phyloP scores from a whole-genome alignment of 2,888 invertebrate genomes.

The Drosophila recens region DNA sequence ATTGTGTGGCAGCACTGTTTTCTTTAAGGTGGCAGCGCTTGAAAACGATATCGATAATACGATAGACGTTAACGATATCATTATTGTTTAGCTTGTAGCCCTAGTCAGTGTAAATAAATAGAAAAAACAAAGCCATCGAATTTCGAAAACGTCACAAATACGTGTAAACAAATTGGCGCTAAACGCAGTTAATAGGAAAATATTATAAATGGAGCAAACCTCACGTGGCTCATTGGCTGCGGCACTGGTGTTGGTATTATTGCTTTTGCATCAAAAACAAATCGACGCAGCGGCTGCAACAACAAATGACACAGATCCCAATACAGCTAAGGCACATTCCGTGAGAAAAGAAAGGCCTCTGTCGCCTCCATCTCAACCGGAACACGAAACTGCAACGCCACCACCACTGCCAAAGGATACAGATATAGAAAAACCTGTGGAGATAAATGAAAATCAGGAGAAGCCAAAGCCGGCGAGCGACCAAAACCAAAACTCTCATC shows the following conservation, averaged over 20 bases:
- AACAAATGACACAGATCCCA: conserved; percentile 10
- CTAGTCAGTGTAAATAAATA: conserved; percentile 58
- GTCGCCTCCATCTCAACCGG: conserved; percentile 5
- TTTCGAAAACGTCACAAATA: conserved; percentile 49
- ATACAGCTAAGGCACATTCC: not conserved
- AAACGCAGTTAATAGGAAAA: conserved; percentile 3
- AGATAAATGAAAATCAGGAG: conserved; percentile 33
- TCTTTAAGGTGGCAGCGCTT: conserved; percentile 7
- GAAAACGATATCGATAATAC: conserved; percentile 7
- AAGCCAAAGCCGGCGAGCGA: not conserved
- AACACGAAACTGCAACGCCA: not conserved
- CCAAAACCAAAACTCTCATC: not conserved
- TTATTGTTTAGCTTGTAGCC: conserved; percentile 21
- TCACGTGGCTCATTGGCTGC: conserved; percentile 13
- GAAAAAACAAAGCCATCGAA: conserved; percentile 28
- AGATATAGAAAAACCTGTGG: conserved; percentile 17
- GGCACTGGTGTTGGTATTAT: conserved; percentile 36
- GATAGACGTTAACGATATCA: conserved; percentile 18
- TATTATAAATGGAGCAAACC: conserved; percentile 35
- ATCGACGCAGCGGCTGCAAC: conserved; percentile 33
- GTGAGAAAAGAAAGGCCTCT: conserved; percentile 40
- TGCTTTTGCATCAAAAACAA: conserved; percentile 32
- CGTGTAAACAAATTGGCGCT: conserved; percentile 17
- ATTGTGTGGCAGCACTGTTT: conserved; percentile 23
- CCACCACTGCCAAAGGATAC: not conserved